Conservation (phyloP, 2,113 vertebrate species). For the Tetraodon nigroviridis region DNA sequence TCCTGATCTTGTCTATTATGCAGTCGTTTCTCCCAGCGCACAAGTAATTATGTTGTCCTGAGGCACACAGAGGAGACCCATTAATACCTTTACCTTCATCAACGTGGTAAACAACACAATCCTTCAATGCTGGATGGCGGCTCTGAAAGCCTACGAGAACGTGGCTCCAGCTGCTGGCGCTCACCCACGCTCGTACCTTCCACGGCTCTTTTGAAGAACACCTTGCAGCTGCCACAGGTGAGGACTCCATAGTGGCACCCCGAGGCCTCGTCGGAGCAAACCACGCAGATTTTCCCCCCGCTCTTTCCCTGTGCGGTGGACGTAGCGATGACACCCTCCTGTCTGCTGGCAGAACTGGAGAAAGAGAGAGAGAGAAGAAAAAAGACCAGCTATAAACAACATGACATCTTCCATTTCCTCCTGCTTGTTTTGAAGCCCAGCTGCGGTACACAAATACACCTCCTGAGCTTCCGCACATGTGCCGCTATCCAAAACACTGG, state of each 20-base stretch:
- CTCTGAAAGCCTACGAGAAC: too few species aligned
- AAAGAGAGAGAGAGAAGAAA: constrained; percentile 6
- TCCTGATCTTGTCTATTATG: constrained; percentile 98
- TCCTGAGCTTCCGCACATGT: too few species aligned
- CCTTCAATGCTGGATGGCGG: too few species aligned
- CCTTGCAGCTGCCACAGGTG: constrained; percentile 82
- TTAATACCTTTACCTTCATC: constrained; percentile 19
- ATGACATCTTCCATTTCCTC: neutral
- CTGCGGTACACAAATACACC: too few species aligned
- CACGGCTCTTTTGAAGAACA: constrained; percentile 81
- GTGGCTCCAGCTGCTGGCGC: too few species aligned
- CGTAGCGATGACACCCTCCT: constrained; percentile 35
- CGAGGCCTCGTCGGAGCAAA: constrained; percentile 79
- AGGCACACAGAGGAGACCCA: constrained; percentile 22
- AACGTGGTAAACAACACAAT: constrained; percentile 1
- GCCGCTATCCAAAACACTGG: neutral
- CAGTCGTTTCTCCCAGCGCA: constrained; percentile 98
- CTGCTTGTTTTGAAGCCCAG: too few species aligned
- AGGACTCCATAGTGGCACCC: constrained; percentile 82
- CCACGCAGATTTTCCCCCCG: constrained; percentile 74
- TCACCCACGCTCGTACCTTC: constrained; percentile 76
- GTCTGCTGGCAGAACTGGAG: constrained; percentile 48
- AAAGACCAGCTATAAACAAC: constrained; percentile 1
- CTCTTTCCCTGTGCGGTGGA: constrained; percentile 59
- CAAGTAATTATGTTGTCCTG: constrained; percentile 98